Conservation (phyloP, 2,888 invertebrate species). For the Sycophila texana region DNA sequence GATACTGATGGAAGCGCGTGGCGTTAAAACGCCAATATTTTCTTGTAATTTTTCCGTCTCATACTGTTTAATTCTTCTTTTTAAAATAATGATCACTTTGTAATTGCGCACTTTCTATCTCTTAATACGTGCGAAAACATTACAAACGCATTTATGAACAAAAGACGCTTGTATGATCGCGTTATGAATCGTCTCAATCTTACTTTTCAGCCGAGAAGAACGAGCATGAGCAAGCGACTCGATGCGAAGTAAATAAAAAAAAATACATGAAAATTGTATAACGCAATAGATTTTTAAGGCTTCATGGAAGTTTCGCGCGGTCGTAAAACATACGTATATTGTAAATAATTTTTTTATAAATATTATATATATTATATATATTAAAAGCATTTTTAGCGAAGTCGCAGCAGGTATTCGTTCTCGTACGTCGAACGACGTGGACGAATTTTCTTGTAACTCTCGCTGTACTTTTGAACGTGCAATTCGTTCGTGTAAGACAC, state of each 20-base stretch:
- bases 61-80: conserved; percentile 33
- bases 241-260: conserved; percentile 30
- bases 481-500: conserved; percentile 54
- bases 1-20: conserved; percentile 67
- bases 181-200: conserved; percentile 58
- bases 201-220: conserved; percentile 32
- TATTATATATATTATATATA: conserved; percentile 41
- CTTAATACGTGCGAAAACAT: conserved; percentile 51
- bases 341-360: conserved; percentile 57
- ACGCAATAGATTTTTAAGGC: conserved; percentile 54
- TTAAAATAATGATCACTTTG: conserved; percentile 42
- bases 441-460: conserved; percentile 14
- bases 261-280: conserved; percentile 45
- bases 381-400: conserved; percentile 40
- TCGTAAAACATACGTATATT: conserved; percentile 55
- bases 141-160: conserved; percentile 53
- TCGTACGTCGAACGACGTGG: conserved; percentile 42
- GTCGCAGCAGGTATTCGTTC: conserved; percentile 7
- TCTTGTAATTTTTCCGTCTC: conserved; percentile 54
- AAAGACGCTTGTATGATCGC: conserved; percentile 47
- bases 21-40: conserved; percentile 55
- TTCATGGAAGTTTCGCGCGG: conserved; percentile 55
- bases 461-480: conserved; percentile 53
- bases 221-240: conserved; percentile 21
- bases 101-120: conserved; percentile 53